Conservation (phyloP, 2,888 invertebrate species). For the Pristionchus fissidentatus region DNA sequence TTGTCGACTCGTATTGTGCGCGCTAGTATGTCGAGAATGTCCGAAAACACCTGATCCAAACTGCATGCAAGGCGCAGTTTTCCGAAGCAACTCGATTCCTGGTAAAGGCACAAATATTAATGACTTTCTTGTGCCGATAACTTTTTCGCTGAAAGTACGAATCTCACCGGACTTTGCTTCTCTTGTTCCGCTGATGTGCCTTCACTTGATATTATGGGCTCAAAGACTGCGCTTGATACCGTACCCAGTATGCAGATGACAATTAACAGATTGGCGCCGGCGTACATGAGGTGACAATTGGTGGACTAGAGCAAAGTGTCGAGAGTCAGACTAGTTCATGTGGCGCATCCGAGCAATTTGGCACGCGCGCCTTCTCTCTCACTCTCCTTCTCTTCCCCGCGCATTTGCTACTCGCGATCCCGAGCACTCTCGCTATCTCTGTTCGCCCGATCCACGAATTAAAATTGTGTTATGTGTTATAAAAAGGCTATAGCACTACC, state of each 20-base stretch:
- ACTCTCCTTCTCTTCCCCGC: conserved; percentile 22
- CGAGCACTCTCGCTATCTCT: no score
- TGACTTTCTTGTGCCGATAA: no score
- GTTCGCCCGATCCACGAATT: background rate
- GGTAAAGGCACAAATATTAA: background rate
- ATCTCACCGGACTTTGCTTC: background rate
- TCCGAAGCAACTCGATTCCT: conserved; percentile 15
- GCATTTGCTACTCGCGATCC: no score
- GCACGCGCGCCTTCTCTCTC: background rate
- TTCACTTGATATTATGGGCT: background rate
- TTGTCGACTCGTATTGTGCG: conserved; percentile 27
- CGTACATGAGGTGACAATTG: background rate
- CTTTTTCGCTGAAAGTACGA: no score
- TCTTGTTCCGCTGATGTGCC: background rate
- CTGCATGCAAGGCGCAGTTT: conserved; percentile 3
- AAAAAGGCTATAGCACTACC: conserved; percentile 20
- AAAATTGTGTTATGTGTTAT: background rate
- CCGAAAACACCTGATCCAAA: background rate
- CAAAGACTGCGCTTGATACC: background rate
- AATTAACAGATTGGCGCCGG: background rate
- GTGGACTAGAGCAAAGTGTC: background rate
- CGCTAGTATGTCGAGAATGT: background rate
- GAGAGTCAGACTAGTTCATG: background rate
- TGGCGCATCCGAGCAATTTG: background rate
- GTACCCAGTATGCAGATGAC: background rate